Percentiles rank a stretch among this genome's conserved stretches.
phyloP scores from a whole-genome alignment of 2,888 invertebrate species.

The Gandaritis pyraliata region DNA sequence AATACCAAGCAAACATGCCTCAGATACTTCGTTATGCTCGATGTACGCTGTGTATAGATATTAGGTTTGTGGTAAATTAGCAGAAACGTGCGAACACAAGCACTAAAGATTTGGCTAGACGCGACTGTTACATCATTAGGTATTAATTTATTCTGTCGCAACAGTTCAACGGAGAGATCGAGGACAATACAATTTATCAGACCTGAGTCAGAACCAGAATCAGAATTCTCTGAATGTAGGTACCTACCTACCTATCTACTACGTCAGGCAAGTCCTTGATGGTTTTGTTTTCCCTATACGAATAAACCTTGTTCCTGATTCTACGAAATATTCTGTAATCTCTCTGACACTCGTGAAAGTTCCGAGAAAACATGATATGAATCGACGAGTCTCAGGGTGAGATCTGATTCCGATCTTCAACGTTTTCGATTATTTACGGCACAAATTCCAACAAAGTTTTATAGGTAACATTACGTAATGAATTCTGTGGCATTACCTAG shows the following conservation, averaged over 20 bases:
- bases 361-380: constrained; percentile 12
- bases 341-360: constrained; percentile 16
- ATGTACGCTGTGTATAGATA: constrained; percentile 21
- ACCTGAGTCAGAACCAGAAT: constrained; percentile 39
- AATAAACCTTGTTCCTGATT: constrained; percentile 25
- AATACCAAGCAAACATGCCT: constrained; percentile 39
- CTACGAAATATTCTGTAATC: constrained; percentile 4
- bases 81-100: constrained; percentile 53
- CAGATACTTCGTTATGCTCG: constrained; percentile 24
- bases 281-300: constrained; percentile 35
- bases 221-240: constrained; percentile 33
- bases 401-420: no score
- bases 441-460: no score
- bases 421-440: no score
- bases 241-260: no score
- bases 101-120: constrained; percentile 46
- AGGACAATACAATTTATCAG: constrained; percentile 47
- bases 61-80: constrained; percentile 47
- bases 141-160: constrained; percentile 47
- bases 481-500: no score
- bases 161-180: constrained; percentile 44
- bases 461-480: no score
- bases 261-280: constrained; percentile 22
- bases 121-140: constrained; percentile 48
- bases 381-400: no score